Evolutionary conservation across 2,888 invertebrate genomes (phyloP), one percentile per base, ranked within the genome.

Genomic region (Philereme transversata): DNA sequence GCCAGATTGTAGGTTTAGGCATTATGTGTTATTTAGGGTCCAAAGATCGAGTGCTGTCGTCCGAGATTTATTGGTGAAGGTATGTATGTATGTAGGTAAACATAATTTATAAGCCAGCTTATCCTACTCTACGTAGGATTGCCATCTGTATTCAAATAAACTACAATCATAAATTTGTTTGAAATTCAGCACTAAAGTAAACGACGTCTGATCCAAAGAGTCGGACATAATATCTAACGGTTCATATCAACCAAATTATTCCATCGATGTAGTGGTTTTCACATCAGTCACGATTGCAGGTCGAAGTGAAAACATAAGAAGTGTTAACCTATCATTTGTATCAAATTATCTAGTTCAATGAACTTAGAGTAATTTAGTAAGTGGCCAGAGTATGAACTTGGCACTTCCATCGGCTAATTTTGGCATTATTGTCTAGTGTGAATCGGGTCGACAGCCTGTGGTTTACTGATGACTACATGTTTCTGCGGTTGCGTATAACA

Each of bases 251-350:
- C 79, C 73, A 78, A 88, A 88, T 86, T 88, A 86, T 79, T 87
- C 84, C 83, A 87, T 84, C 83, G 84, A 85, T 87, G 79, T 78
- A 74, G 80, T 79, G 79, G 83, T 84, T 86, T 83, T 81, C 77
- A 74, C 83, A 78, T 81, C 78, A 80, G 86, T 86, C 90, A 89
- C 88, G 87, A 88, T 84, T 83, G 83, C 83, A 79, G 76, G 75
- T 68, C 83, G 76, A 81, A 84, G 86, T 87, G 85, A 89, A 90
- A 90, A 90, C 83, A 88, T 87, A 84, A 86, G 80, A 84, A 79
- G 87, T 87, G 88, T 89, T 86, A 90, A 87, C 90, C 89, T 83
- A 86, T 89, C 86, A 90, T 90, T 89, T 90, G 78, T 82, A 81
- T 82, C 82, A 84, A 85, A 86, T 86, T 86, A 85, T 80, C 75